Evolutionary conservation across 2,113 vertebrate species (phyloP).

Genomic region (Poeciliopsis prolifica): DNA sequence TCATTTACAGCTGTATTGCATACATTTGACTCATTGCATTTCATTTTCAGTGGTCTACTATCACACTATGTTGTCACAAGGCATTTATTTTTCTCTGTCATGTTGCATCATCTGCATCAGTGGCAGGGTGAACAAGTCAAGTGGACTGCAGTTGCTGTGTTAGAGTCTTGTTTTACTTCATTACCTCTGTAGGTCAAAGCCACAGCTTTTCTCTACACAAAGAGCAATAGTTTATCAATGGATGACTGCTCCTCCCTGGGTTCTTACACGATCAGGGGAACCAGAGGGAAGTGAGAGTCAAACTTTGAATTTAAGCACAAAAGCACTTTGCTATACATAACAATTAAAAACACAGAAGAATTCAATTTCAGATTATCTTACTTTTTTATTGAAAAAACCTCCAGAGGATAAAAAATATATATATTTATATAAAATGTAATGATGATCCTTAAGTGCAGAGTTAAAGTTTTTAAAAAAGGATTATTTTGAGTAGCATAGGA

Average conservation of each 20-base stretch:
- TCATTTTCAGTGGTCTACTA: not conserved
- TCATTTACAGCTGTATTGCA: not conserved
- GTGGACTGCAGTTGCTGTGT: not conserved
- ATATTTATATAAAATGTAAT: not conserved
- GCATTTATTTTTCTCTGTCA: slow-evolving; percentile 4
- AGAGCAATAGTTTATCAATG: not conserved
- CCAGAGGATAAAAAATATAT: not conserved
- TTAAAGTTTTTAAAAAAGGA: too few species aligned
- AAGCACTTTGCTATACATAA: too few species aligned
- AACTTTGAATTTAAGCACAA: not conserved
- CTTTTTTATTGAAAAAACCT: not conserved
- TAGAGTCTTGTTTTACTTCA: not conserved
- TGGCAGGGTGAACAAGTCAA: slow-evolving; percentile 2
- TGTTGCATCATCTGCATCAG: slow-evolving; percentile 7
- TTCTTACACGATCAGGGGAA: not conserved
- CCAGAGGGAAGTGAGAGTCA: not conserved
- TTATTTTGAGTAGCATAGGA: too few species aligned
- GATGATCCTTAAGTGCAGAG: too few species aligned
- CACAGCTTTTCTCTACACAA: not conserved
- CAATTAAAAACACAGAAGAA: too few species aligned
- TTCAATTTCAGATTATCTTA: too few species aligned
- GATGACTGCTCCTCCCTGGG: not conserved
- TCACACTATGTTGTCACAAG: not conserved
- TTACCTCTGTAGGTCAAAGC: not conserved
- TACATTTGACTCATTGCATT: not conserved